Evolutionary conservation across 2,888 invertebrate genomes (phyloP).

Genomic region (Synergus laeviventris): DNA sequence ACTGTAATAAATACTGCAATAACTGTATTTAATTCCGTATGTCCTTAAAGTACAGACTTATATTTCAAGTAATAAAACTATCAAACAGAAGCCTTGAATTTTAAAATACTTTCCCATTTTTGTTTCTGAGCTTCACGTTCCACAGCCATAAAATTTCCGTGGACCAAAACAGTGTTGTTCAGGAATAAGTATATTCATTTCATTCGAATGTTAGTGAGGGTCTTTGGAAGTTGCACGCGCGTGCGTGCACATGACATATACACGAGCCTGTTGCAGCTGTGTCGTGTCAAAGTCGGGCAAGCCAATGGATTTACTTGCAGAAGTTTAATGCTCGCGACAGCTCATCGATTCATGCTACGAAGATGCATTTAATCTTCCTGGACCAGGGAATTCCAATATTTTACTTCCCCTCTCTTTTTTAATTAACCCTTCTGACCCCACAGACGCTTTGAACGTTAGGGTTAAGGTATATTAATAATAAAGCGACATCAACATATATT

Average conservation of each 20-base stretch:
- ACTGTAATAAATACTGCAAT: too few relatives aligned
- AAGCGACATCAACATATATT: constrained; percentile 1
- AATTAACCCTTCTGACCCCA: constrained; percentile 39
- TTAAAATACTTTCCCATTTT: constrained; percentile 15
- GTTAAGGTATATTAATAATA: not conserved
- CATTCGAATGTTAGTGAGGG: not conserved
- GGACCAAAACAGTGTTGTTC: constrained; percentile 1
- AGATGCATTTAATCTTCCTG: constrained; percentile 28
- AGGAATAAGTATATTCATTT: constrained; percentile 18
- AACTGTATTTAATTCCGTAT: not conserved
- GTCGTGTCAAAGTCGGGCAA: constrained; percentile 51
- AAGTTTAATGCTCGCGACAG: constrained; percentile 48
- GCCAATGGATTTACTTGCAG: constrained; percentile 42
- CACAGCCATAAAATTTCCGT: not conserved
- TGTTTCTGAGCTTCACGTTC: not conserved
- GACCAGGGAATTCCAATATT: constrained; percentile 26
- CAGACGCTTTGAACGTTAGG: constrained; percentile 42
- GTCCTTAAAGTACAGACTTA: not conserved
- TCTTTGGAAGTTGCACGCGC: constrained; percentile 12
- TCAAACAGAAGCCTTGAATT: not conserved
- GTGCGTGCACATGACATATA: constrained; percentile 45
- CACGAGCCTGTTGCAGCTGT: constrained; percentile 50
- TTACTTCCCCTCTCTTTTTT: constrained; percentile 4
- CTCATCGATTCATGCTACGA: constrained; percentile 48
- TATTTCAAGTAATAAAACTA: not conserved